These are phyloP conservation scores for Solea senegalensis DNA, from an alignment of 2,113 vertebrate species.

Conservation along the genomic window DNA sequence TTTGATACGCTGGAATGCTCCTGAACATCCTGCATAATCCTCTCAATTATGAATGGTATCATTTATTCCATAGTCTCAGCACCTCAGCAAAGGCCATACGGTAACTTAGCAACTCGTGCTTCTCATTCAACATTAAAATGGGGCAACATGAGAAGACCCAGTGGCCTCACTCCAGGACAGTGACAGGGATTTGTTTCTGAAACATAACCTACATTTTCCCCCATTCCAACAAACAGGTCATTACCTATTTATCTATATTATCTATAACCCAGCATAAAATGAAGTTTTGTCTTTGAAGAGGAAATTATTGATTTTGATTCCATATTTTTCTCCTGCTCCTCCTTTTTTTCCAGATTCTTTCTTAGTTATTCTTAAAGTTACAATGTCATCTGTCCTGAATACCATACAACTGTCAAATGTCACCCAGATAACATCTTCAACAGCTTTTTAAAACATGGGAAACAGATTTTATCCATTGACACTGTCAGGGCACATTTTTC, in stretches of 20 bases:
- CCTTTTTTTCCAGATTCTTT: neutral
- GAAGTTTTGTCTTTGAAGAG: neutral
- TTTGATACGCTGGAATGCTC: slow-evolving; percentile 40
- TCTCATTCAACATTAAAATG: slow-evolving; percentile 79
- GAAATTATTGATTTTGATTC: neutral
- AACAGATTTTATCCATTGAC: slow-evolving; percentile 51
- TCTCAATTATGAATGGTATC: slow-evolving; percentile 72
- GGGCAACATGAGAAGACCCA: slow-evolving; percentile 69
- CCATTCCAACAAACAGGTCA: slow-evolving; percentile 11
- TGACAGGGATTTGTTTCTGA: slow-evolving; percentile 70
- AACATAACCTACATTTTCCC: slow-evolving; percentile 32
- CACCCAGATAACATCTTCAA: slow-evolving; percentile 24
- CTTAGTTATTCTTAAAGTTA: neutral
- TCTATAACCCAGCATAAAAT: neutral
- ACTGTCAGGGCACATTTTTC: slow-evolving; percentile 55
- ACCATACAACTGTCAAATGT: neutral
- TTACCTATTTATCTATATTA: neutral
- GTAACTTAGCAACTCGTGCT: slow-evolving; percentile 73
- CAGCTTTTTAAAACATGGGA: slow-evolving; percentile 39
- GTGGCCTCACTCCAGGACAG: slow-evolving; percentile 42
- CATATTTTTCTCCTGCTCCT: neutral
- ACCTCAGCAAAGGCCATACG: slow-evolving; percentile 30
- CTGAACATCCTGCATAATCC: slow-evolving; percentile 54
- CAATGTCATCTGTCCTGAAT: neutral
- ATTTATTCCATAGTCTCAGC: slow-evolving; percentile 62